These are phyloP conservation scores for Peromyscus nudipes DNA, from an alignment of 2,797 vertebrate genomes.

Conservation along the genomic window DNA sequence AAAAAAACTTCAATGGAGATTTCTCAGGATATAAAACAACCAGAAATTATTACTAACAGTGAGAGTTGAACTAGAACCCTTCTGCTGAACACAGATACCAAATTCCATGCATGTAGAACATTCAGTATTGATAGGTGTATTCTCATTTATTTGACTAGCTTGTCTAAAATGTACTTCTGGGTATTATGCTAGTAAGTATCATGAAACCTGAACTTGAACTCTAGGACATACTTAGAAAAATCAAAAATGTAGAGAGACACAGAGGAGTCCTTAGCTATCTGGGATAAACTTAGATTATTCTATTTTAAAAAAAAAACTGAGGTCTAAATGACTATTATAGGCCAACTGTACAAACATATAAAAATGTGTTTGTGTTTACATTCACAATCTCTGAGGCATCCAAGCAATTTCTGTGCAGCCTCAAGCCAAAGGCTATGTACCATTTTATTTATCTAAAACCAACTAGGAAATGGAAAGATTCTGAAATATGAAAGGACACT, in stretches of 20 bases:
- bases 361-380: not conserved
- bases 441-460: not conserved
- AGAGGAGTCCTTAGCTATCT: not conserved
- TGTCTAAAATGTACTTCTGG: not conserved
- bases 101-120: not conserved
- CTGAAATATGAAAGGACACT: not conserved
- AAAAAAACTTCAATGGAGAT: not conserved
- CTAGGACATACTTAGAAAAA: slow-evolving; percentile 9
- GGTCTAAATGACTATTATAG: slow-evolving; percentile 26
- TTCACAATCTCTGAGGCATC: not conserved
- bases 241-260: not conserved
- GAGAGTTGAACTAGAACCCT: not conserved
- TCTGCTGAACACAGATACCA: slow-evolving; percentile 10
- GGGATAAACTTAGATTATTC: not conserved
- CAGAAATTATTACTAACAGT: not conserved
- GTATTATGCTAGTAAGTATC: not conserved
- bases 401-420: not conserved
- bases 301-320: not conserved
- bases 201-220: slow-evolving; percentile 57
- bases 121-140: slow-evolving; percentile 53
- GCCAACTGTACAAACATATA: not conserved
- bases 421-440: slow-evolving; percentile 10
- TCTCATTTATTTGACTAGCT: not conserved
- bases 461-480: not conserved
- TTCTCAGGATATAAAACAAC: not conserved